These are phyloP conservation scores for Baryphthengus martii DNA, from an alignment of 2,113 vertebrate species.

Conservation along the genomic window DNA sequence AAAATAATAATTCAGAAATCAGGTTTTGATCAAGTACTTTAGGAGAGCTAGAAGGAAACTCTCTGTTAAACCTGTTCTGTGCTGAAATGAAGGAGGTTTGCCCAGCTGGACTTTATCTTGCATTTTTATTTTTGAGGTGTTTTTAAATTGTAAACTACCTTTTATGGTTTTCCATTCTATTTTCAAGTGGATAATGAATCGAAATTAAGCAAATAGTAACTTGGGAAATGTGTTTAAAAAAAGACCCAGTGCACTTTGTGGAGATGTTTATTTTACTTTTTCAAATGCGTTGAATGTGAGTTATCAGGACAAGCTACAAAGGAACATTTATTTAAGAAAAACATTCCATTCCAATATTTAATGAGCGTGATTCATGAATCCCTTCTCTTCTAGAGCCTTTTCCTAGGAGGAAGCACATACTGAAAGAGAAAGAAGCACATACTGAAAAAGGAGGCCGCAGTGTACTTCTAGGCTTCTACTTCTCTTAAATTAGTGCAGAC, in stretches of 20 bases:
- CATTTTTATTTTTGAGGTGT: not conserved
- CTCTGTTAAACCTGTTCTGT: not conserved
- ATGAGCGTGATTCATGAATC: not conserved
- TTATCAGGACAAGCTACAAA: not conserved
- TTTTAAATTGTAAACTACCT: not conserved
- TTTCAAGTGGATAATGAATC: not conserved
- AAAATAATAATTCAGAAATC: not conserved
- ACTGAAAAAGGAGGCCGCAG: not conserved
- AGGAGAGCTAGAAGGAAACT: not conserved
- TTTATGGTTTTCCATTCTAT: not conserved
- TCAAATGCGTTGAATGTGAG: not conserved
- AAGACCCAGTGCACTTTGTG: not conserved
- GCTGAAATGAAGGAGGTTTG: not conserved
- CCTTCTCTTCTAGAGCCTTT: not conserved
- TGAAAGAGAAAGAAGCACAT: not conserved
- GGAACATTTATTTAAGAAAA: slow-evolving; percentile 12
- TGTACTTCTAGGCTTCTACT: not conserved
- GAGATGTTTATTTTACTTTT: slow-evolving; percentile 14
- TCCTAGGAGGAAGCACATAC: no score
- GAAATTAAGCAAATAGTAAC: slow-evolving; percentile 5
- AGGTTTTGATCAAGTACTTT: not conserved
- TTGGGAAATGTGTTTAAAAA: not conserved
- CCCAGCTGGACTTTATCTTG: not conserved
- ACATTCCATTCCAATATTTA: not conserved
- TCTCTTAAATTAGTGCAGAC: not conserved